Evolutionary conservation across 2,797 vertebrate species (phyloP).

Genomic region (Botia kubotai): DNA sequence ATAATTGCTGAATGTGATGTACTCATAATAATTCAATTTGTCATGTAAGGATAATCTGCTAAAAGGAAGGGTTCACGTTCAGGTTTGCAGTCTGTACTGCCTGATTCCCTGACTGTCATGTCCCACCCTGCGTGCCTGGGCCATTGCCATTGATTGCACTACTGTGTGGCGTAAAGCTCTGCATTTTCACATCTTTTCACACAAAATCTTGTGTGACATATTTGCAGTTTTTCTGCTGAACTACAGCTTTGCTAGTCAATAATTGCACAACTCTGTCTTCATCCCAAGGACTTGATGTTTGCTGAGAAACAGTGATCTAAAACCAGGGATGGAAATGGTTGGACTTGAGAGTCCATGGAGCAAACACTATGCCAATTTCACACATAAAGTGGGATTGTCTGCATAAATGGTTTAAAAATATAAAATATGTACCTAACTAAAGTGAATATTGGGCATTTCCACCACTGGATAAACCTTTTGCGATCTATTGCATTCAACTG

Average conservation of each 20-base stretch:
- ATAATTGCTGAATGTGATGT: constrained; percentile 75
- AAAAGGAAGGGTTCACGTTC: constrained; percentile 73
- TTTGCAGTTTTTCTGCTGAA: constrained; percentile 8
- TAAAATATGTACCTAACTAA: too few relatives aligned
- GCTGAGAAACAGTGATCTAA: background rate
- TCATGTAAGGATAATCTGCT: constrained; percentile 78
- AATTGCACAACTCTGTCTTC: background rate
- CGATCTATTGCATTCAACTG: too few relatives aligned
- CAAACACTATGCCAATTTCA: too few relatives aligned
- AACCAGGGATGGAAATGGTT: too few relatives aligned
- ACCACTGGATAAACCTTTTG: too few relatives aligned
- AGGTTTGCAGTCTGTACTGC: constrained; percentile 67
- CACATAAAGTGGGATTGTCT: too few relatives aligned
- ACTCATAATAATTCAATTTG: constrained; percentile 80
- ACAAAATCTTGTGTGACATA: background rate
- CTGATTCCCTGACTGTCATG: constrained; percentile 56
- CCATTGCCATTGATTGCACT: constrained; percentile 2
- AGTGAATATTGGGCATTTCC: too few relatives aligned
- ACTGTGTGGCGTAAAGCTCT: constrained; percentile 3
- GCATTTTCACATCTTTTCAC: background rate
- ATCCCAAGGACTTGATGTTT: background rate
- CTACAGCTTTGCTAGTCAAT: background rate
- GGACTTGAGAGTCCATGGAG: too few relatives aligned
- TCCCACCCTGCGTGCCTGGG: constrained; percentile 16
- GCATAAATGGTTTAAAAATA: too few relatives aligned